These are phyloP conservation scores for Brenthis ino DNA, from an alignment of 2,888 invertebrate species.

Conservation along the genomic window DNA sequence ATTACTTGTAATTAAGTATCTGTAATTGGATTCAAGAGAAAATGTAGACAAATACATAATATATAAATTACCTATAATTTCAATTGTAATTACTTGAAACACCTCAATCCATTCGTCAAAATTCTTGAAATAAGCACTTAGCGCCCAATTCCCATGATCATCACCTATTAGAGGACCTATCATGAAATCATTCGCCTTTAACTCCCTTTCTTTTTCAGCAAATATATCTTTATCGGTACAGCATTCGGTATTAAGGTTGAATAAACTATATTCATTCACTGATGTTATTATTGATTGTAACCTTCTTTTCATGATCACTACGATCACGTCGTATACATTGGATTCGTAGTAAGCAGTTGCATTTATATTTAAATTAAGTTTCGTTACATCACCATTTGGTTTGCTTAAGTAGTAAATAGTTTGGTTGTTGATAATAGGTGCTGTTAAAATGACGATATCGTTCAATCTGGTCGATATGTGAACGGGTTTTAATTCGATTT, in stretches of 20 bases:
- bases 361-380: constrained; percentile 47
- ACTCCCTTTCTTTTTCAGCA: constrained; percentile 35
- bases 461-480: constrained; percentile 49
- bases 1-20: too few species aligned
- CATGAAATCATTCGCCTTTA: constrained; percentile 55
- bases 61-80: constrained; percentile 54
- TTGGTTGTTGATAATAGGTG: constrained; percentile 49
- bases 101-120: constrained; percentile 57
- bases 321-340: constrained; percentile 34
- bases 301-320: constrained; percentile 31
- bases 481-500: constrained; percentile 53
- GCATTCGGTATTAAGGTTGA: constrained; percentile 44
- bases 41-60: not conserved
- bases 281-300: constrained; percentile 38
- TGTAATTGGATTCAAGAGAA: too few species aligned
- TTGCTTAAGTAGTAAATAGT: constrained; percentile 53
- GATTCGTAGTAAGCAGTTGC: not conserved
- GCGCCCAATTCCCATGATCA: constrained; percentile 71
- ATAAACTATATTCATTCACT: constrained; percentile 40
- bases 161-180: constrained; percentile 61
- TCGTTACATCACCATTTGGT: constrained; percentile 55
- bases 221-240: constrained; percentile 39
- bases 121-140: constrained; percentile 54
- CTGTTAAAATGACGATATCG: constrained; percentile 57
- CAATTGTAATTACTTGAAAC: constrained; percentile 65